phyloP scores from a whole-genome alignment of 2,797 vertebrate species.

The Acipenser ruthenus region DNA sequence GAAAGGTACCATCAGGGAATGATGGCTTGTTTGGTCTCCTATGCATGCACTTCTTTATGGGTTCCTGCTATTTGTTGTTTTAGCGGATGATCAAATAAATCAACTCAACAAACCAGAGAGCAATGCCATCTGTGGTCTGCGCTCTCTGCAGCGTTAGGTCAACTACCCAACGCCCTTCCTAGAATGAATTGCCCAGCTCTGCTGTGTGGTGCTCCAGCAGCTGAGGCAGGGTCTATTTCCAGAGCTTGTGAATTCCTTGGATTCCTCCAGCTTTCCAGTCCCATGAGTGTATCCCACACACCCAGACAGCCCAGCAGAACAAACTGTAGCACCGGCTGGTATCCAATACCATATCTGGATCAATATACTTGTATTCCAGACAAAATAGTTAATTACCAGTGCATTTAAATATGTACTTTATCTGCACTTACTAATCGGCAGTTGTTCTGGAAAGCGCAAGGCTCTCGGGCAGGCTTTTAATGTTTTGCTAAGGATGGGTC shows the following conservation, averaged over 20 bases:
- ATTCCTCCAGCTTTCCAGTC: slow-evolving; percentile 9
- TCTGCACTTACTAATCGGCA: too few species aligned
- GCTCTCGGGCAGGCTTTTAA: slow-evolving; percentile 4
- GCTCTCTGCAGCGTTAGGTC: not conserved
- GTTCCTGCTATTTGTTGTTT: too few species aligned
- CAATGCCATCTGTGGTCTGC: slow-evolving; percentile 1
- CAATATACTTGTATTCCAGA: slow-evolving; percentile 2
- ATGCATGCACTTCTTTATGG: too few species aligned
- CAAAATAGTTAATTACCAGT: slow-evolving; percentile 7
- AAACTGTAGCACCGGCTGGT: slow-evolving; percentile 6
- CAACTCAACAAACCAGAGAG: not conserved
- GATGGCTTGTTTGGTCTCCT: too few species aligned
- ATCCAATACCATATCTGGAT: not conserved
- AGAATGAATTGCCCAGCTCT: too few species aligned
- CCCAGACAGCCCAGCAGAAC: slow-evolving; percentile 12
- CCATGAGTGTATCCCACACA: slow-evolving; percentile 6
- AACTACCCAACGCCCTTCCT: too few species aligned
- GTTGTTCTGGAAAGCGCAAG: not conserved
- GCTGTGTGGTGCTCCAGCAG: slow-evolving; percentile 3
- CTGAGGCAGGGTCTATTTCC: slow-evolving; percentile 24
- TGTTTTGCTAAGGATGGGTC: not conserved
- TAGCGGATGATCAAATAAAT: not conserved
- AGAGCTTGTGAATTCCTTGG: slow-evolving; percentile 5
- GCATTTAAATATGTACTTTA: too few species aligned
- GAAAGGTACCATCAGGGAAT: too few species aligned